Base-by-base conservation (phyloP, 2,888 invertebrate species). In the Doris montereyensis region DNA sequence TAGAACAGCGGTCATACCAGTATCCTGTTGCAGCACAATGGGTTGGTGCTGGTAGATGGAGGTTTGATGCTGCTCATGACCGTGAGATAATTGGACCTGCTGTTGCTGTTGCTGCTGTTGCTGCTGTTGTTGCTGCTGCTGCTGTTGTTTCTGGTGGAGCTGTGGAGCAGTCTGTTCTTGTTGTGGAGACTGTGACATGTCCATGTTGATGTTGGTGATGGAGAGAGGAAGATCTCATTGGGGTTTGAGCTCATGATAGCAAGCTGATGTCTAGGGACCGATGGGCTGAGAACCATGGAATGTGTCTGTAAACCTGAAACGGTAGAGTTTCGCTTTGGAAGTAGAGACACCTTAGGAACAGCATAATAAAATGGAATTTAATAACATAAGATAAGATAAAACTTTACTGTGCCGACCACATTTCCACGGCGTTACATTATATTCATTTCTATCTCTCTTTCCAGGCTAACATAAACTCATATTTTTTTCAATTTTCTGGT, bases 71-170 rank as follows among this genome's bases (percentile, higher is more conserved):
- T 41, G 52, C 5, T 41, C 8, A 17, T 41, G 52, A 41, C 52
- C 52, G 52, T 41, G 52, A 5, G 17, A 41, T 17, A 41, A 41
- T 10, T 5, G 17, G 52, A 17, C 21, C 28, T 71, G 75, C 41
- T 79, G 79, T 8, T 74, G 75, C 60, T 80, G 80, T 28, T 72
- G 72, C n/a, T 78, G 78, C 65, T 62, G 78, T 35, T 76, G 76
- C 24, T 62, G 62, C 13, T 77, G 76, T 17, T 65, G 75, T 32
- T 30, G 57, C 17, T 77, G 77, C 30, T n/a, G 35, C 28, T 60
- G 78, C 2, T 41, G 58, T 52, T 78, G 79, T 32, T 75, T 68
- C 13, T 75, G 75, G 24, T 52, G 73, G 4, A 73, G 77, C 26
- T 4, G 67, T 28, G 67, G 13, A 17, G 5, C 28, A n/a, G n/a